Evolutionary conservation across 2,797 vertebrate species (phyloP).

Genomic region (Graptemys geographica): DNA sequence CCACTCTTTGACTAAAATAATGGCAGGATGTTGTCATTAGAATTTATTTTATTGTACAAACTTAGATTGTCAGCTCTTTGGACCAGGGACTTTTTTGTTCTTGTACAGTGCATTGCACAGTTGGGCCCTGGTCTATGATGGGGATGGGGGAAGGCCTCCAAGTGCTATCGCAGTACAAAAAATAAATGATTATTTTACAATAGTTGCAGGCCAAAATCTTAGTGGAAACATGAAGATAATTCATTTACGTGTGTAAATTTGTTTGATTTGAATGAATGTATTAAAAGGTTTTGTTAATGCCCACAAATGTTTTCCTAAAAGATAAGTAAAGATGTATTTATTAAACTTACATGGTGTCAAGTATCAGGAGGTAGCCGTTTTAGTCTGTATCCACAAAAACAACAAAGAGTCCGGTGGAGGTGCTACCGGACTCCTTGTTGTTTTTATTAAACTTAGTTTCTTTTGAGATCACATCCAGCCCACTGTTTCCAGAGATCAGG

Average conservation of each 20-base stretch:
- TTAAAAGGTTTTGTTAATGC: neutral
- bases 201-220: neutral
- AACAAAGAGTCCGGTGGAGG: too few species aligned
- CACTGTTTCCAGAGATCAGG: neutral
- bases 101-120: neutral
- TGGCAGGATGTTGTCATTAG: slow-evolving; percentile 40
- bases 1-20: slow-evolving; percentile 44
- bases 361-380: too few species aligned
- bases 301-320: neutral
- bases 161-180: neutral
- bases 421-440: too few species aligned
- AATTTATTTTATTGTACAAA: slow-evolving; percentile 42
- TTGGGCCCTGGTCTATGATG: neutral
- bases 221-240: neutral
- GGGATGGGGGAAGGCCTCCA: neutral
- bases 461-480: neutral
- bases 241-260: neutral
- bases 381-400: too few species aligned
- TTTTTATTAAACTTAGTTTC: neutral
- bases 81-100: neutral
- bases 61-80: neutral
- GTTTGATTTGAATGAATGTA: neutral
- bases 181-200: neutral
- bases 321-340: neutral
- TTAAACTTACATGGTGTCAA: neutral